These are phyloP conservation scores for Seira ritae DNA, from an alignment of 2,888 invertebrate genomes.

Conservation along the genomic window DNA sequence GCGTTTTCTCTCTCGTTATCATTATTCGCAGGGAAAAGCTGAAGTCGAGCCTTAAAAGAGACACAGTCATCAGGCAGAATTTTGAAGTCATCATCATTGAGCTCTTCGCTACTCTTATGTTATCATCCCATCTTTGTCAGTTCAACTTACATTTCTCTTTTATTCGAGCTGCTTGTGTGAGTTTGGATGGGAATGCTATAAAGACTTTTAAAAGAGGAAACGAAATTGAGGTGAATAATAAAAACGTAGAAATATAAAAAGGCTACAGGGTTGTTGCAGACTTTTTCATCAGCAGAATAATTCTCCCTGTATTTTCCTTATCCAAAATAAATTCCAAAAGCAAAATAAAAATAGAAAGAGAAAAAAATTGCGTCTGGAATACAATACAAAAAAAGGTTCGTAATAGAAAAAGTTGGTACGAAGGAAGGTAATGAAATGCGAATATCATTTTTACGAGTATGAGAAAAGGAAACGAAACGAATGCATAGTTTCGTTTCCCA, in stretches of 20 bases:
- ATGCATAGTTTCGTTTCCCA: not conserved
- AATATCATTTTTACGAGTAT: conserved; percentile 32
- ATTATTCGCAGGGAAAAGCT: not conserved
- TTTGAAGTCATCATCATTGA: not conserved
- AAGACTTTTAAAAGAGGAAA: no score
- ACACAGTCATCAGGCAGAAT: not conserved
- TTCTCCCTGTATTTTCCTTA: not conserved
- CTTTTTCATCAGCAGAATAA: not conserved
- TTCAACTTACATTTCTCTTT: no score
- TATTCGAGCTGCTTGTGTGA: no score
- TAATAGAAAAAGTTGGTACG: not conserved
- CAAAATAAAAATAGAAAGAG: not conserved
- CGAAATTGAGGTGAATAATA: not conserved
- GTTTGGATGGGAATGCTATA: no score
- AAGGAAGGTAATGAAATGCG: no score
- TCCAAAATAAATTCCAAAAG: not conserved
- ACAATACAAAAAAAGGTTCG: not conserved
- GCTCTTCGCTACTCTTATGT: not conserved
- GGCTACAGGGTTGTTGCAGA: not conserved
- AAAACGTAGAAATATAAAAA: not conserved
- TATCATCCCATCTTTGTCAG: not conserved
- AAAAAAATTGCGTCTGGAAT: not conserved
- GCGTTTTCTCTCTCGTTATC: not conserved
- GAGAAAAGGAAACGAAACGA: not conserved
- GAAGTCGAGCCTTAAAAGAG: no score